A percentile compares a stretch with the other conserved stretches of the same genome.
phyloP scores from a whole-genome alignment of 2,113 vertebrate species.

The Trochalopteron elliotii region DNA sequence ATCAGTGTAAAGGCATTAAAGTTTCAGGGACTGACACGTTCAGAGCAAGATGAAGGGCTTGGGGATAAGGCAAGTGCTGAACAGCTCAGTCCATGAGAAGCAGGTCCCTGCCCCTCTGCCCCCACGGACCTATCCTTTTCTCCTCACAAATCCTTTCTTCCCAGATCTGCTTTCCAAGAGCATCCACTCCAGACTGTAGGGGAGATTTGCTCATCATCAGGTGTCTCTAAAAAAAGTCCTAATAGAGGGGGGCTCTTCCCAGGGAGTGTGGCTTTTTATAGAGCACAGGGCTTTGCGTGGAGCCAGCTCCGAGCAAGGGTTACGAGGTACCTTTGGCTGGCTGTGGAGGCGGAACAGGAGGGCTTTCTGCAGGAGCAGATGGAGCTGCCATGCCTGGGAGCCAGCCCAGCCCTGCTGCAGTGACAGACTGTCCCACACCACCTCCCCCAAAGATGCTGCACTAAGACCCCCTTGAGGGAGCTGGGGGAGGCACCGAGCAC shows the following conservation, averaged over 20 bases:
- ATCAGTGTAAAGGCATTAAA: constrained; percentile 58
- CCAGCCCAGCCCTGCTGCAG: constrained; percentile 42
- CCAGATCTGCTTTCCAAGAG: background rate
- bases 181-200: background rate
- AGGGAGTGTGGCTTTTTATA: background rate
- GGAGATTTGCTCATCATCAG: background rate
- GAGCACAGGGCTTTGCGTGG: rapidly evolving
- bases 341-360: constrained; percentile 27
- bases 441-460: background rate
- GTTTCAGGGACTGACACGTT: constrained; percentile 42
- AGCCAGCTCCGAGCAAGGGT: constrained; percentile 36
- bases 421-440: constrained; percentile 43
- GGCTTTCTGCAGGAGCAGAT: constrained; percentile 49
- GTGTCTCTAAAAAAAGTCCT: background rate
- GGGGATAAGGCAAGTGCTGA: background rate
- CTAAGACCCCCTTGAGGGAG: background rate
- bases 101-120: background rate
- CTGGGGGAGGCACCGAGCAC: background rate
- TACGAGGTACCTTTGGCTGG: constrained; percentile 10
- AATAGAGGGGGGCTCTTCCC: background rate
- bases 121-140: rapidly evolving
- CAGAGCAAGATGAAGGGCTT: background rate
- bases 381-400: constrained; percentile 44
- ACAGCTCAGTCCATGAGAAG: rapidly evolving
- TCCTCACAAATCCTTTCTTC: background rate